Conservation (phyloP, 64 coral and sea anemone genomes). For the Hydrozoanthus tunicans region DNA sequence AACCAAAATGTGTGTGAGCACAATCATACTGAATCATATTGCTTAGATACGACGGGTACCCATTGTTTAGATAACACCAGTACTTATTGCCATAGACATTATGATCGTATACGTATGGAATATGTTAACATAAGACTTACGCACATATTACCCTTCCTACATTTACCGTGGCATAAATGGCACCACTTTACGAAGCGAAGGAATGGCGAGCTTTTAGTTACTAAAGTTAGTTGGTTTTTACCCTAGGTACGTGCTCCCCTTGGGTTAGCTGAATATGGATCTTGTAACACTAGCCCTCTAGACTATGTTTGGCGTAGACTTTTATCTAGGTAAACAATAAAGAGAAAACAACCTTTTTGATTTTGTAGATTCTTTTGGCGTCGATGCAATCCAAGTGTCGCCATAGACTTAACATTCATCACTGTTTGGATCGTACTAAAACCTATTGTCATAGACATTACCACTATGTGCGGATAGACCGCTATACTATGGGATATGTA, state of each 20-base stretch:
- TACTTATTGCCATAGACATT: constrained; percentile 48
- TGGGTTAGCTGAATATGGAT: constrained; percentile 11
- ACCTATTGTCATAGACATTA: too few relatives aligned
- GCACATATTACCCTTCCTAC: too few relatives aligned
- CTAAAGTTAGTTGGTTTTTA: not conserved
- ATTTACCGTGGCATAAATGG: too few relatives aligned
- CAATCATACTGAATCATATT: constrained; percentile 44
- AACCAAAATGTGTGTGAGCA: constrained; percentile 48
- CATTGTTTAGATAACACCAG: constrained; percentile 51
- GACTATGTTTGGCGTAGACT: constrained; percentile 33
- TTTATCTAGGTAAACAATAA: constrained; percentile 12
- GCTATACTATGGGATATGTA: too few relatives aligned
- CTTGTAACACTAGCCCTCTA: constrained; percentile 21
- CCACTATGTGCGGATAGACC: too few relatives aligned
- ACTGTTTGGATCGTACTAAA: too few relatives aligned
- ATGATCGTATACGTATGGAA: constrained; percentile 23
- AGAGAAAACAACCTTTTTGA: not conserved
- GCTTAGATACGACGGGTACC: constrained; percentile 45
- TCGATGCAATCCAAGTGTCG: too few relatives aligned
- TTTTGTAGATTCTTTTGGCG: too few relatives aligned
- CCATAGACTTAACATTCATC: too few relatives aligned
- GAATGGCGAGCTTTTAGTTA: constrained; percentile 20
- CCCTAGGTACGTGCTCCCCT: not conserved
- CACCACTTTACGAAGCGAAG: constrained; percentile 9
- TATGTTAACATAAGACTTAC: not conserved